Percentiles rank a stretch among this genome's conserved stretches.
These are phyloP conservation scores for Graphium colonna DNA, from an alignment of 2,888 invertebrate genomes.

Conservation along the genomic window DNA sequence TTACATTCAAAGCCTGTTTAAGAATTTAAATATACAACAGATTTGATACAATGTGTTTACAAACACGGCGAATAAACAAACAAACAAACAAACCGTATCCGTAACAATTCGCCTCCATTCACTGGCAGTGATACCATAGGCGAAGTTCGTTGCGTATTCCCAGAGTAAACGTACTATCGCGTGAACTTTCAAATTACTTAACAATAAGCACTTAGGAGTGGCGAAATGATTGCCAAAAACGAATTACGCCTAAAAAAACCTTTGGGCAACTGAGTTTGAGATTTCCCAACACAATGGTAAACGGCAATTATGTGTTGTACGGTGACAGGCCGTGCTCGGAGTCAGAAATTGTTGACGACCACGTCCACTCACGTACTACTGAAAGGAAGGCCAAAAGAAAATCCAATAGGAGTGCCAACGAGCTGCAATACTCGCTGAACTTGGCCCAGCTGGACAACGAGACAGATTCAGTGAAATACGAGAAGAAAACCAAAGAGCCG, in stretches of 20 bases:
- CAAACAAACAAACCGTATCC: conserved; percentile 66
- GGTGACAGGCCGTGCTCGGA: conserved; percentile 68
- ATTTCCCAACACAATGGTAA: conserved; percentile 59
- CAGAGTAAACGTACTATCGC: neutral
- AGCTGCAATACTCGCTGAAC: conserved; percentile 58
- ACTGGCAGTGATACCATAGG: conserved; percentile 27
- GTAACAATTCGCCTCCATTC: conserved; percentile 43
- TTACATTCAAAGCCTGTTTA: conserved; percentile 1
- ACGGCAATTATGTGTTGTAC: conserved; percentile 71
- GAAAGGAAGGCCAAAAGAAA: conserved; percentile 62
- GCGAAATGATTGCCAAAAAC: conserved; percentile 41
- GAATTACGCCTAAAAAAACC: conserved; percentile 29
- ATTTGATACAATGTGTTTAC: conserved; percentile 10
- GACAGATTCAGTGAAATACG: conserved; percentile 68
- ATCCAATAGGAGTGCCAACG: conserved; percentile 55
- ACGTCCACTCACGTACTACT: conserved; percentile 57
- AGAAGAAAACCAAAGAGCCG: conserved; percentile 69
- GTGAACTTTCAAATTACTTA: conserved; percentile 10
- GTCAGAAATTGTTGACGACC: conserved; percentile 67
- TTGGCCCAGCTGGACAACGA: conserved; percentile 66
- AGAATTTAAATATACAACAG: conserved; percentile 24
- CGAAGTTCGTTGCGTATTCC: conserved; percentile 4
- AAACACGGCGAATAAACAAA: conserved; percentile 60
- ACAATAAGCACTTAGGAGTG: conserved; percentile 20
- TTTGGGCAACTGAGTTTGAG: conserved; percentile 27